Percentiles rank a stretch among this genome's conserved stretches.
phyloP scores from a whole-genome alignment of 1,140 invertebrate species.

The Drosophila setifemur region DNA sequence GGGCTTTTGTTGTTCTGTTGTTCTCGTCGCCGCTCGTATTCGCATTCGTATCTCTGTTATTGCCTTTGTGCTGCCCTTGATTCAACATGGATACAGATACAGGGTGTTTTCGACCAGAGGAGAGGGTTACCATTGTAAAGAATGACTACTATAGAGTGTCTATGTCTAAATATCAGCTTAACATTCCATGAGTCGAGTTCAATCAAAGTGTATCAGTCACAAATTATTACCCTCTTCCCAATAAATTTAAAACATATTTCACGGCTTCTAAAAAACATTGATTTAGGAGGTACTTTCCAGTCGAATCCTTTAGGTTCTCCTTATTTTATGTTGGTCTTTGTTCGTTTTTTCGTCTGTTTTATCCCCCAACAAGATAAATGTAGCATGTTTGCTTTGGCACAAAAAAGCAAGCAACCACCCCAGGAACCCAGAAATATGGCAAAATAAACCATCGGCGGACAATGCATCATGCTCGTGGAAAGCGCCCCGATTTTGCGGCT shows the following conservation, averaged over 20 bases:
- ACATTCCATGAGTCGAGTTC: too few relatives aligned
- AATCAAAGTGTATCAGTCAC: too few relatives aligned
- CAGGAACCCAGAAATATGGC: not conserved
- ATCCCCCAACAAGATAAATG: slow-evolving; percentile 63
- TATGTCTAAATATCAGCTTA: too few relatives aligned
- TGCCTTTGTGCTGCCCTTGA: slow-evolving; percentile 29
- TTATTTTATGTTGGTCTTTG: slow-evolving; percentile 10
- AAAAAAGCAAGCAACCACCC: slow-evolving; percentile 3
- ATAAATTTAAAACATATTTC: not conserved
- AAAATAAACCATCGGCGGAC: slow-evolving; percentile 41
- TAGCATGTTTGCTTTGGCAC: slow-evolving; percentile 64
- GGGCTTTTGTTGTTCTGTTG: slow-evolving; percentile 65
- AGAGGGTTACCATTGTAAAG: not conserved
- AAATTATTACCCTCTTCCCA: not conserved
- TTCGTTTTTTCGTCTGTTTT: slow-evolving; percentile 35
- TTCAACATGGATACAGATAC: not conserved
- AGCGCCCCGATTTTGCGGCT: slow-evolving; percentile 21
- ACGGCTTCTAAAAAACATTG: not conserved
- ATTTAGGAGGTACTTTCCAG: not conserved
- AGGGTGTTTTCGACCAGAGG: not conserved
- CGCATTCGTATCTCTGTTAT: slow-evolving; percentile 56
- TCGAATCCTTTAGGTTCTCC: not conserved
- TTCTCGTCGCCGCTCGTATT: slow-evolving; percentile 39
- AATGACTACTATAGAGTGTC: too few relatives aligned
- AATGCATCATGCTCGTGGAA: slow-evolving; percentile 53